phyloP scores from a whole-genome alignment of 1,140 invertebrate genomes.

The Neodiprion pinetum region DNA sequence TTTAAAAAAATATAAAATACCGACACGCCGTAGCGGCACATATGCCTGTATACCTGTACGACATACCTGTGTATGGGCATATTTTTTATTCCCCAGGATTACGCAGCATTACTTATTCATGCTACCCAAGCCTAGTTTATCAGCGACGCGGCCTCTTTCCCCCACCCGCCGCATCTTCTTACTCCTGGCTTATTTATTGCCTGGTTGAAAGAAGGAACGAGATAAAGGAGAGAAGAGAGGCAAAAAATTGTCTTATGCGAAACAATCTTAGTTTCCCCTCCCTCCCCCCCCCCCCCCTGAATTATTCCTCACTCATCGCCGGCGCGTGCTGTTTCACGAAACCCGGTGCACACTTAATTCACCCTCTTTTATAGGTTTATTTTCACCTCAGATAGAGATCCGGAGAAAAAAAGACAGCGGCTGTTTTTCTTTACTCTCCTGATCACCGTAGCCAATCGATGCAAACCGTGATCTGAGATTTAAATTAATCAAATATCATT shows the following conservation, averaged over 20 bases:
- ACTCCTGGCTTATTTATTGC: neutral
- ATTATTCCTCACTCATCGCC: neutral
- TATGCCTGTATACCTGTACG: too few relatives aligned
- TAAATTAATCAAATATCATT: too few relatives aligned
- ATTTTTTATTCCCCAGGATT: constrained; percentile 28
- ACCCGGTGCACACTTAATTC: too few relatives aligned
- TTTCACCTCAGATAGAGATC: too few relatives aligned
- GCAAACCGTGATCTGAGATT: too few relatives aligned
- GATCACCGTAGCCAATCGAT: too few relatives aligned
- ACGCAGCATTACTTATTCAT: constrained; percentile 12
- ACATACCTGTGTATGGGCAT: constrained; percentile 2
- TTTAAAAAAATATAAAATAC: constrained; percentile 29
- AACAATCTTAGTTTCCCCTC: neutral
- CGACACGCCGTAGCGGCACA: too few relatives aligned
- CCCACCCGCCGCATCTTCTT: neutral
- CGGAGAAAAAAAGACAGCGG: too few relatives aligned
- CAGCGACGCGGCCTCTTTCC: neutral
- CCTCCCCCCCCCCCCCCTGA: neutral
- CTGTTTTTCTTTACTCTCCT: too few relatives aligned
- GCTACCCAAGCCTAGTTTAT: neutral
- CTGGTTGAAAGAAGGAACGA: constrained; percentile 3
- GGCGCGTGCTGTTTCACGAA: too few relatives aligned
- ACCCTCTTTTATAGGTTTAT: too few relatives aligned
- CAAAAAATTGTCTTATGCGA: neutral
- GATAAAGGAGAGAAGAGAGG: constrained; percentile 11